Base-by-base conservation (phyloP, 2,797 vertebrate species). In the Clarias platycephalus region DNA sequence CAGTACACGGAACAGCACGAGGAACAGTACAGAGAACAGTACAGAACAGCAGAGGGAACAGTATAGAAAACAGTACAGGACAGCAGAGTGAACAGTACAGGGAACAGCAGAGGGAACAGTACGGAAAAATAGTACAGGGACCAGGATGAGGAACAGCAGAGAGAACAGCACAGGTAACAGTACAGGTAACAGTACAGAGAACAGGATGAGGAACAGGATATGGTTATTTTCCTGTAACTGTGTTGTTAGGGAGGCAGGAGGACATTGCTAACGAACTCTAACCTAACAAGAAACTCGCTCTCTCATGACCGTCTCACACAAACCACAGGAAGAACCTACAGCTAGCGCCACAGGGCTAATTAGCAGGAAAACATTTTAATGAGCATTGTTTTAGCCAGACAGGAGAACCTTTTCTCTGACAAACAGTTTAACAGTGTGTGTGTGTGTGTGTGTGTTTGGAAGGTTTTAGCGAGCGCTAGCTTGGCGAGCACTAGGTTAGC, bases 361-460 rank as follows among this genome's bases (percentile, higher is more conserved):
- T 68, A 68, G 7, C 66, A 18, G 24, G 40, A 40, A 37, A 18
- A 24, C 9, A 64, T 20, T n/a, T 63, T 26, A 5, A 26, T 2
- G 12, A 75, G 5, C 60, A 3, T 28, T 55, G 40, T 49, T 53
- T 67, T 64, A 53, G 28, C 8, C 8, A 66, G n/a, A 66, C 3
- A 49, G 44, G 44, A 53, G 18, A 71, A 37, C n/a, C 49, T 71
- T 71, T 82, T 57, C 16, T 24, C 7, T 37, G 66, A 37, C 58
- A 81, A 37, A 58, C 34, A 40, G 31, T 31, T 74, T 63, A 63
- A 8, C 16, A 20, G 12, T 63, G 70, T 28, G n/a, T 31, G 49
- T 57, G 72, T 75, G 49, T 75, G n/a, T 74, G 71, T 68, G 66
- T 68, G 66, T 68, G 64, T 31, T 49, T 57, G 64, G 80, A 66